Evolutionary conservation across 2,113 vertebrate species (phyloP), one percentile per base, ranked within the genome.

Genomic region (Gymnocephalus cernua): DNA sequence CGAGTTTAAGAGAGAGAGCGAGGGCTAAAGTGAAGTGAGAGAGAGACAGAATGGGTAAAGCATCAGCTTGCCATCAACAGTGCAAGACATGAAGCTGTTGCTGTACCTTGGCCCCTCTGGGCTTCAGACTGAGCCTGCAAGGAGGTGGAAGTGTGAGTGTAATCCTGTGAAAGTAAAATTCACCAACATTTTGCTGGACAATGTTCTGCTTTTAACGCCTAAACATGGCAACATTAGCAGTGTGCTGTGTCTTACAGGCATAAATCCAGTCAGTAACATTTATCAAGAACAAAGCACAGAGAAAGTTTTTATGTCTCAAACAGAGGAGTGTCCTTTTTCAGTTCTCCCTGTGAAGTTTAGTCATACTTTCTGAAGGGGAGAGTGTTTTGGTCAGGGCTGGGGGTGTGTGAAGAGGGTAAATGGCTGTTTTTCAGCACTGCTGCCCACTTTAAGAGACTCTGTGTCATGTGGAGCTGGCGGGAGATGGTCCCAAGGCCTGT

Each of bases 401-500:
- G 67, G 21, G 59, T 38, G 69, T 67, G 12, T 62, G 70, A 79
- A 61, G 69, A 59, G 72, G 65, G 41, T 58, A 82, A 83, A 85
- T 70, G 74, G 64, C 64, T 87, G 61, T 92, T 88, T 91, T 88
- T 85, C 74, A 86, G 80, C 76, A 6, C 64, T 76, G 75, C 27
- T 79, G 81, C 54, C 79, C 45, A 59, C 51, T 88, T 88, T 84
- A 83, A 68, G 85, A 77, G 76, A 71, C 63, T 76, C 65, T 45
- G 91, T 93, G 92, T 93, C 85, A 89, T 89, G 86, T 89, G 91
- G 95, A 83, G 92, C 92, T 88, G 87, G 91, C 56, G 79, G 91
- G 95, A 94, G 94, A 95, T 73, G 93, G 66, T 93, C 93, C 91
- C 94, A 93, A 87, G 68, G 87, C 77, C 81, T 83, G 79, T 61